Evolutionary conservation across 2,113 vertebrate genomes (phyloP).

Genomic region (Oncorhynchus kisutch): DNA sequence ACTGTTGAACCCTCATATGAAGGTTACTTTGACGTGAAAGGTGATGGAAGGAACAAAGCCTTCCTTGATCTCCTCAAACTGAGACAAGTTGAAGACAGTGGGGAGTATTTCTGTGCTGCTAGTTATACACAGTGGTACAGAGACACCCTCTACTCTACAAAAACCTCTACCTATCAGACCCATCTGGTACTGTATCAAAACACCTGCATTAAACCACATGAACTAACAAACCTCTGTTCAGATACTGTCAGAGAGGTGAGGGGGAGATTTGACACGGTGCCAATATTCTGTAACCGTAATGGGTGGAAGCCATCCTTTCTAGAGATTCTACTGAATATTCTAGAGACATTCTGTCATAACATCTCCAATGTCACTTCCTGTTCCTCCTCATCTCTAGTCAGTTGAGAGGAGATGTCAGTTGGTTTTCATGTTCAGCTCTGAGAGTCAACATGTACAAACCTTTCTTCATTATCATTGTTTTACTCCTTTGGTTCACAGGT

Average conservation of each 20-base stretch:
- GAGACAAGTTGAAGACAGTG: not conserved
- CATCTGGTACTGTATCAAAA: too few relatives aligned
- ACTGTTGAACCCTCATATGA: too few relatives aligned
- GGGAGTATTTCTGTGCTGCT: constrained; percentile 61
- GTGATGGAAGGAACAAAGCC: constrained; percentile 29
- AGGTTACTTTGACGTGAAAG: not conserved
- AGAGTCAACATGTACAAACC: constrained; percentile 4
- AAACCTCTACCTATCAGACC: too few relatives aligned
- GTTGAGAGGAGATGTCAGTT: not conserved
- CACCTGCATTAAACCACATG: too few relatives aligned
- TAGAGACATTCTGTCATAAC: not conserved
- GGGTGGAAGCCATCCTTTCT: too few relatives aligned
- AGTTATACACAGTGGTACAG: constrained; percentile 20
- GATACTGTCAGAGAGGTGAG: too few relatives aligned
- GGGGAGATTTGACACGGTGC: too few relatives aligned
- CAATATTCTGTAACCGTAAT: not conserved
- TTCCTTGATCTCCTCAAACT: not conserved
- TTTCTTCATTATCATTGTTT: not conserved
- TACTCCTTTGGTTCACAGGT: constrained; percentile 29
- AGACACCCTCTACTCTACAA: too few relatives aligned
- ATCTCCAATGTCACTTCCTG: not conserved
- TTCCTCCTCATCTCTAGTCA: constrained; percentile 2
- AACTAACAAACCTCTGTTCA: too few relatives aligned
- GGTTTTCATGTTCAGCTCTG: not conserved
- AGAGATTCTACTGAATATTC: too few relatives aligned